A percentile compares a stretch with the other conserved stretches of the same genome.
These are phyloP conservation scores for Phalloptychus januarius DNA, from an alignment of 2,797 vertebrate species.

Conservation along the genomic window DNA sequence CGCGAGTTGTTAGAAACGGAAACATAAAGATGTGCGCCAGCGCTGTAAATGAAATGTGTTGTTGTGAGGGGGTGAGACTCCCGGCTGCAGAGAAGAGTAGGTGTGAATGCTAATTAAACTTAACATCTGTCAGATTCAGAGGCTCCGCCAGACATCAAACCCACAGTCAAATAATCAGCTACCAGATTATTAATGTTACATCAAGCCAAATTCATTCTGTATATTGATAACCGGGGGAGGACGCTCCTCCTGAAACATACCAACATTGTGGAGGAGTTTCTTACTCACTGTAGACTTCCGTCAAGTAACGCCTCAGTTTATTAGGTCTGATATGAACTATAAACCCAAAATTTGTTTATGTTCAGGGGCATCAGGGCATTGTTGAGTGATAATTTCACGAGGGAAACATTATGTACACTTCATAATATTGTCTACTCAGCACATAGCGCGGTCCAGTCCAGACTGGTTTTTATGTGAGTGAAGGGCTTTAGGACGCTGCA, in stretches of 20 bases:
- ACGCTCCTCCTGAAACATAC: constrained; percentile 21
- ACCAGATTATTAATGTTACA: constrained; percentile 55
- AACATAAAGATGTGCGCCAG: constrained; percentile 26
- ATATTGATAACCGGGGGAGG: constrained; percentile 23
- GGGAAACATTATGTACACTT: constrained; percentile 75
- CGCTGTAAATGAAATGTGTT: constrained; percentile 42
- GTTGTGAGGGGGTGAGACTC: constrained; percentile 40
- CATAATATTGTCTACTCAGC: constrained; percentile 72
- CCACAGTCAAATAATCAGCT: constrained; percentile 53
- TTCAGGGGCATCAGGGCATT: constrained; percentile 63
- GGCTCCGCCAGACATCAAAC: constrained; percentile 45
- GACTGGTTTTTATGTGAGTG: constrained; percentile 61
- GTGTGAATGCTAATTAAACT: constrained; percentile 80
- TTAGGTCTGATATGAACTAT: constrained; percentile 74
- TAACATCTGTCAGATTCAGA: constrained; percentile 68
- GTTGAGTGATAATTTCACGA: constrained; percentile 71
- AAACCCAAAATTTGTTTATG: constrained; percentile 77
- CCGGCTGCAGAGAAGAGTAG: constrained; percentile 50
- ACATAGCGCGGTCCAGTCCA: constrained; percentile 51
- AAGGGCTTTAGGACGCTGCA: constrained; percentile 61
- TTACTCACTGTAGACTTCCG: constrained; percentile 50
- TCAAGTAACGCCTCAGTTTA: constrained; percentile 74
- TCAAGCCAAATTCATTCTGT: constrained; percentile 32
- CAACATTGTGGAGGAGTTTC: constrained; percentile 48
- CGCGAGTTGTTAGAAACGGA: constrained; percentile 19